Base-by-base conservation (phyloP, 2,888 invertebrate genomes). In the Chrysotoxum bicinctum region DNA sequence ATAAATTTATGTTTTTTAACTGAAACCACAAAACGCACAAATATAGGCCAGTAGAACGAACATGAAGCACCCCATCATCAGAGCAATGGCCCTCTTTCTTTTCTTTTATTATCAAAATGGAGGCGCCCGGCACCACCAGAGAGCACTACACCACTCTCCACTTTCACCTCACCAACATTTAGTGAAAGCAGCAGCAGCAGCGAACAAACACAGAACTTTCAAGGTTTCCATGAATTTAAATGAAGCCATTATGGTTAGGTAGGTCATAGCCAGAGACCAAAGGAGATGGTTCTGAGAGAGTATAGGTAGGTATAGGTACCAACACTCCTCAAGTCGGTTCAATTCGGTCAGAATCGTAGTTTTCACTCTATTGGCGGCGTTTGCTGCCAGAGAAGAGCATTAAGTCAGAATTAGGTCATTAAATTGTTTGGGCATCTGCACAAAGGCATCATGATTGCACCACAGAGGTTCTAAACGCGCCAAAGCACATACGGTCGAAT, bases 191-290 rank as follows among this genome's bases (percentile, higher is more conserved):
- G 16, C 48, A 58, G 26, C 30, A 54, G 35, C 21, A 52, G 32
- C 62, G 52, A 60, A 68, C 79, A 83, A 83, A 83, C 74, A 79
- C 4, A 48, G 37, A 85, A 85, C 76, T 85, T 85, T 85, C 85
- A 85, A 85, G 85, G 85, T 81, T 85, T 77, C 73, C 73, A 85
- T 85, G 81, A 85, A 85, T 85, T 85, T 85, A 85, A 85, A 85
- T 85, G 81, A 85, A 81, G 81, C 85, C 62, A 85, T 85, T 85
- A 85, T 81, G 69, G 85, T 45, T 77, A 81, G 85, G 85, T 85
- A 73, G 85, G 85, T 73, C 81, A 81, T 56, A 72, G 73, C 70
- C 75, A 16, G 69, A 76, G 68, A 80, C 80, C 84, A 84, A 80
- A 79, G 69, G 62, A 74, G 76, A 64, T 48, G 73, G 72, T 70